Conservation (phyloP, 2,113 vertebrate species). For the Clarias gariepinus region DNA sequence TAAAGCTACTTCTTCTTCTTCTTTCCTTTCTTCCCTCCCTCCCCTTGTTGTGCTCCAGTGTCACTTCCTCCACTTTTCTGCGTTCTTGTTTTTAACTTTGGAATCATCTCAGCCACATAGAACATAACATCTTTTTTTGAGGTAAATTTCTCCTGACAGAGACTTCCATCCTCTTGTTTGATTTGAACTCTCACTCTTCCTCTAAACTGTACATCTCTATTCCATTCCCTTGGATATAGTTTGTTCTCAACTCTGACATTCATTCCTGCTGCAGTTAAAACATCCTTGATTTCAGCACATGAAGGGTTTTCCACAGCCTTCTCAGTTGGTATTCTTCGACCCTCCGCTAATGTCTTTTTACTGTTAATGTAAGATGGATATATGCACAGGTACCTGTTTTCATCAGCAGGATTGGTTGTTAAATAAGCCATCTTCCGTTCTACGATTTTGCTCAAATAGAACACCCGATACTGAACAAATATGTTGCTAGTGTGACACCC, state of each 20-base stretch:
- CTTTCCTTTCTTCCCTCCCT: slow-evolving; percentile 95
- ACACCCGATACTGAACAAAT: neutral
- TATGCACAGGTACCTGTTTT: slow-evolving; percentile 88
- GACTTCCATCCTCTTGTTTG: slow-evolving; percentile 85
- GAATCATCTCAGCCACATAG: slow-evolving; percentile 94
- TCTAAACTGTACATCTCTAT: slow-evolving; percentile 88
- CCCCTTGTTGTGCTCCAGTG: slow-evolving; percentile 83
- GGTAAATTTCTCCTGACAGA: slow-evolving; percentile 84
- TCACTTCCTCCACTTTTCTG: slow-evolving; percentile 88
- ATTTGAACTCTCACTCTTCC: slow-evolving; percentile 91
- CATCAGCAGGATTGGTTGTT: slow-evolving; percentile 65
- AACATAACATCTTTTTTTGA: slow-evolving; percentile 91
- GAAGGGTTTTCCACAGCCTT: slow-evolving; percentile 98
- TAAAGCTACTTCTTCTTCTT: slow-evolving; percentile 89
- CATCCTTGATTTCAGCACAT: slow-evolving; percentile 90
- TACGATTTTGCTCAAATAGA: slow-evolving; percentile 44
- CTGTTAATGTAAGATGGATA: slow-evolving; percentile 96
- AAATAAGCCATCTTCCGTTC: slow-evolving; percentile 74
- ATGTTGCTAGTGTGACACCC: neutral
- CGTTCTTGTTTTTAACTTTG: slow-evolving; percentile 93
- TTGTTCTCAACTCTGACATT: slow-evolving; percentile 90
- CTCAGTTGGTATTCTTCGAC: slow-evolving; percentile 85
- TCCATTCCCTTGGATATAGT: slow-evolving; percentile 95
- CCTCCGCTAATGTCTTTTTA: slow-evolving; percentile 96
- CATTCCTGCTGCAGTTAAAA: slow-evolving; percentile 85